phyloP scores from a whole-genome alignment of 2,113 vertebrate species.

The Procavia capensis region DNA sequence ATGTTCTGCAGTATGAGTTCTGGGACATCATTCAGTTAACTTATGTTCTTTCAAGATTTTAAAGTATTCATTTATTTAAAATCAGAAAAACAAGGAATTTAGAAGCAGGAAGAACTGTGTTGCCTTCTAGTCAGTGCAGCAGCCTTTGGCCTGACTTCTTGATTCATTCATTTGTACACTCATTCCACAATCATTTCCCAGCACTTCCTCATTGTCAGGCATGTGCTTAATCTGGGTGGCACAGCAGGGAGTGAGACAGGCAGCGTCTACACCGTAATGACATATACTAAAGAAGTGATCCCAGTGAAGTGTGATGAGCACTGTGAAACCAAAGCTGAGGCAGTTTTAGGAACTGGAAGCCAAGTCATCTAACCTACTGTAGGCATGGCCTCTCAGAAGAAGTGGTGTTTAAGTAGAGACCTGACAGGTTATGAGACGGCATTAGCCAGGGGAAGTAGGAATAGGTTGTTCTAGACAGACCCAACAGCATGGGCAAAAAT shows the following conservation, averaged over 20 bases:
- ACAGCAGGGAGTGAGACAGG: neutral
- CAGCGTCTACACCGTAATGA: neutral
- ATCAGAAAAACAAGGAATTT: neutral
- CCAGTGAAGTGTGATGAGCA: neutral
- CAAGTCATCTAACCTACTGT: neutral
- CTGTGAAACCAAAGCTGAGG: neutral
- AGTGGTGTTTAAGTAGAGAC: neutral
- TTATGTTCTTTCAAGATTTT: neutral
- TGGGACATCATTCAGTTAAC: neutral
- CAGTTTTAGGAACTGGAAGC: neutral
- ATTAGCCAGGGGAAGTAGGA: neutral
- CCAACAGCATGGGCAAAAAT: neutral
- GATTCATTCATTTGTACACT: neutral
- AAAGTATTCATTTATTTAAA: slow-evolving; percentile 18
- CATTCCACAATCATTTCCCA: neutral
- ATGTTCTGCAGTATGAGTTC: neutral
- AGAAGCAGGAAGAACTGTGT: neutral
- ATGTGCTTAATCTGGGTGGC: neutral
- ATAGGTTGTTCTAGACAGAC: neutral
- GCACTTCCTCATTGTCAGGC: neutral
- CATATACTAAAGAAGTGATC: neutral
- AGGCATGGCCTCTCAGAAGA: neutral
- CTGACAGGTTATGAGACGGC: neutral
- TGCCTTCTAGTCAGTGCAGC: neutral
- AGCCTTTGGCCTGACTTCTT: neutral